Evolutionary conservation across 2,797 vertebrate genomes (phyloP).

Genomic region (Sebastes dallii): DNA sequence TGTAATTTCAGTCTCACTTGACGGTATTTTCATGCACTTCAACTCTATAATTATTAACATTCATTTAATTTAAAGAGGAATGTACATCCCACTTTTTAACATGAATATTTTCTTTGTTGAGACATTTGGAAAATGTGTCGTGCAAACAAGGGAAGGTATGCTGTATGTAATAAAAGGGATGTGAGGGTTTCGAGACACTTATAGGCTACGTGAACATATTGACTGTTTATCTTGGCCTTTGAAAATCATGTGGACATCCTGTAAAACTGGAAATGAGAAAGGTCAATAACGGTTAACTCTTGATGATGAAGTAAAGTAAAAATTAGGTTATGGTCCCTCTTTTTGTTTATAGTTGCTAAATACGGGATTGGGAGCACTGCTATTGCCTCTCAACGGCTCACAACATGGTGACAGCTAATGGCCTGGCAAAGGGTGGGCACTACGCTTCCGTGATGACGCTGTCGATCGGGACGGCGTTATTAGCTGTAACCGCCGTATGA

Average conservation of each 20-base stretch:
- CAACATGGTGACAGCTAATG: rapidly evolving
- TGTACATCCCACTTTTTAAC: background rate
- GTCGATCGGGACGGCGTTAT: no score
- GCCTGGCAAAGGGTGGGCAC: no score
- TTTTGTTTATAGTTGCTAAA: background rate
- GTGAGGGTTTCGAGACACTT: background rate
- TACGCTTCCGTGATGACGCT: no score
- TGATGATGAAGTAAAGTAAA: background rate
- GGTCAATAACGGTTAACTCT: background rate
- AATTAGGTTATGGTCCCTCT: background rate
- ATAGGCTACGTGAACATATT: background rate
- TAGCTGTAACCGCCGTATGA: no score
- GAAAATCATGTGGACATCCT: background rate
- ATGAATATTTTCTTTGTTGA: background rate
- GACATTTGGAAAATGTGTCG: background rate
- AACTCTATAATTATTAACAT: background rate
- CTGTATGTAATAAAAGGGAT: background rate
- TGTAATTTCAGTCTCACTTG: background rate
- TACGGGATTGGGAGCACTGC: no score
- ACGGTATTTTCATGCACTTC: background rate
- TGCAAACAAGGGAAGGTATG: background rate
- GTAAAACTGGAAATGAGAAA: background rate
- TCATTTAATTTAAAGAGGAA: background rate
- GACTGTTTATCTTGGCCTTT: slow-evolving; percentile 1
- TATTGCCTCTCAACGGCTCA: no score